These are phyloP conservation scores for Zaprionus vittiger DNA, from an alignment of 1,140 invertebrate genomes.

Conservation along the genomic window DNA sequence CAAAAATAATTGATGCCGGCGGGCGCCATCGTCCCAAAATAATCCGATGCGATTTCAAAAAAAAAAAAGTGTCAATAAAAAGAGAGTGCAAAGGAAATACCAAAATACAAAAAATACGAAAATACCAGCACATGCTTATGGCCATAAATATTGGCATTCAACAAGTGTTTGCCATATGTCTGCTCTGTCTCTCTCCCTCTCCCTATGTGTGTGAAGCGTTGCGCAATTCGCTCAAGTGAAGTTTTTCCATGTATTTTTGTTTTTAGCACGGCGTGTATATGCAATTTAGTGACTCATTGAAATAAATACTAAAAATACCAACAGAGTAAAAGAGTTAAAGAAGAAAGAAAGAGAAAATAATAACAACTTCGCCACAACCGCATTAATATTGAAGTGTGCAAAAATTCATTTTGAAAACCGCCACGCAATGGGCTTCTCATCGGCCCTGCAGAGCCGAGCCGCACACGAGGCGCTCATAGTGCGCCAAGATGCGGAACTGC, in stretches of 20 bases:
- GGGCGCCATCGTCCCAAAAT: conserved; percentile 18
- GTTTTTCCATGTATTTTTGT: conserved; percentile 18
- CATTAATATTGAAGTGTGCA: conserved; percentile 25
- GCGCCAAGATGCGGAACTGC: conserved; percentile 95
- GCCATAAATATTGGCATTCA: conserved; percentile 64
- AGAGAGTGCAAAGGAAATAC: conserved; percentile 28
- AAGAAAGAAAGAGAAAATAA: conserved; percentile 2
- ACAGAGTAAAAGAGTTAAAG: conserved; percentile 15
- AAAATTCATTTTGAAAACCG: conserved; percentile 25
- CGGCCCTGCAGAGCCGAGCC: conserved; percentile 91
- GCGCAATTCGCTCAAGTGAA: conserved; percentile 52
- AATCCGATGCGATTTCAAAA: conserved; percentile 11
- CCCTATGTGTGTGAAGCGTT: conserved; percentile 30
- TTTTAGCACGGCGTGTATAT: conserved; percentile 33
- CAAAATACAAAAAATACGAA: background rate
- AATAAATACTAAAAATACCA: conserved; percentile 34
- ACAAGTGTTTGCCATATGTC: conserved; percentile 77
- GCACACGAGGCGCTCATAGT: conserved; percentile 93
- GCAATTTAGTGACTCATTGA: conserved; percentile 41
- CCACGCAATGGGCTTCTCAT: conserved; percentile 92
- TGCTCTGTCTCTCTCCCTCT: conserved; percentile 23
- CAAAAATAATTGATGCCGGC: conserved; percentile 44
- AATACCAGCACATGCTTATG: conserved; percentile 25
- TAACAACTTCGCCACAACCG: background rate
- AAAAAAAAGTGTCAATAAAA: conserved; percentile 40